Percentiles rank a stretch among this genome's conserved stretches.
These are phyloP conservation scores for Scaptomyza cyrtandrae DNA, from an alignment of 2,888 invertebrate species.

Conservation along the genomic window DNA sequence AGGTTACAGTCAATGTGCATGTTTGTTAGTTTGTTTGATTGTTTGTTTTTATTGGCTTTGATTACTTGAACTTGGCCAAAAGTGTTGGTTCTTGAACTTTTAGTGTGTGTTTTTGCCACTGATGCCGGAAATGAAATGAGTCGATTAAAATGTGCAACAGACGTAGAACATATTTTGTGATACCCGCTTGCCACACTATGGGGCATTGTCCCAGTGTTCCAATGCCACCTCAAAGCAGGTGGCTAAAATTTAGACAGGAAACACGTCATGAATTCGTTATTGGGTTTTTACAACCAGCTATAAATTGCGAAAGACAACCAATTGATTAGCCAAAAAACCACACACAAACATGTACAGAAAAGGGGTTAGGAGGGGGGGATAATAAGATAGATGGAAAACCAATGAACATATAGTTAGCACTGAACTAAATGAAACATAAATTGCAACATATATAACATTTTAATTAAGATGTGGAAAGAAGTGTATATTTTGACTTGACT, in stretches of 20 bases:
- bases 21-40: conserved; percentile 52
- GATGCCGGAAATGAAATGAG: conserved; percentile 48
- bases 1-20: conserved; percentile 1
- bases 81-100: conserved; percentile 33
- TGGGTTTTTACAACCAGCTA: conserved; percentile 22
- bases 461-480: too few species aligned
- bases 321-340: conserved; percentile 7
- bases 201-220: background rate
- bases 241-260: background rate
- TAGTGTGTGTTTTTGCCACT: background rate
- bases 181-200: conserved; percentile 36
- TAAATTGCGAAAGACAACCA: conserved; percentile 25
- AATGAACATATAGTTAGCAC: background rate
- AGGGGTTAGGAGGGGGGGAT: too few species aligned
- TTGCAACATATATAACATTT: too few species aligned
- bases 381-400: conserved; percentile 4
- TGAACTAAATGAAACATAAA: too few species aligned
- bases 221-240: too few species aligned
- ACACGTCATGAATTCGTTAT: conserved; percentile 42
- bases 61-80: conserved; percentile 60
- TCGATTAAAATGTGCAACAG: conserved; percentile 42
- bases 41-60: conserved; percentile 61
- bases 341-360: background rate
- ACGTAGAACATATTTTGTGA: conserved; percentile 37
- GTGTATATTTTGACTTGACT: too few species aligned